Conservation (phyloP, 1,140 invertebrate species). For the Ceratina australensis region DNA sequence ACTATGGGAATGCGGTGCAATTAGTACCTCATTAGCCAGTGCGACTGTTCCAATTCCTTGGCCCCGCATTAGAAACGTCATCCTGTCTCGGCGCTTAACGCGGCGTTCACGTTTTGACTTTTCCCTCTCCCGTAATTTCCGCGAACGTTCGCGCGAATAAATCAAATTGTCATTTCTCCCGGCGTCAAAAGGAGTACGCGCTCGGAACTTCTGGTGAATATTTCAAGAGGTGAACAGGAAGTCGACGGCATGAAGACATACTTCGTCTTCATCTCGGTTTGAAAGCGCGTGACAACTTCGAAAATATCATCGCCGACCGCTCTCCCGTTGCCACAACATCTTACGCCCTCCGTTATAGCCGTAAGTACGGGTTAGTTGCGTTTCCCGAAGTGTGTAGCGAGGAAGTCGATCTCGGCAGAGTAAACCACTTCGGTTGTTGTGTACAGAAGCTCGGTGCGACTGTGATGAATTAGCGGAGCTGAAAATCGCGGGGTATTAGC, state of each 20-base stretch:
- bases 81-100: conserved; percentile 61
- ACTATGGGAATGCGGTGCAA: conserved; percentile 58
- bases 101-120: conserved; percentile 53
- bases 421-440: conserved; percentile 56
- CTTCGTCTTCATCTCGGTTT: background rate
- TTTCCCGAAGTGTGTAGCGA: conserved; percentile 24
- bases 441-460: conserved; percentile 40
- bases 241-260: background rate
- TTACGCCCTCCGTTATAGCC: too few relatives aligned
- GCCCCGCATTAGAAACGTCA: conserved; percentile 71
- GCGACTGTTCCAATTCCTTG: conserved; percentile 63
- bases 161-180: background rate
- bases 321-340: background rate
- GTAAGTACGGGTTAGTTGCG: background rate
- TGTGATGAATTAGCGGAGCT: conserved; percentile 43
- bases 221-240: background rate
- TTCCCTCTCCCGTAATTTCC: conserved; percentile 35
- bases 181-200: too few relatives aligned
- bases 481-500: conserved; percentile 33
- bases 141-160: conserved; percentile 9
- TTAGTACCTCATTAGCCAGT: conserved; percentile 63
- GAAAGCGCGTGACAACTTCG: background rate
- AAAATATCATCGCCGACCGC: conserved; percentile 20
- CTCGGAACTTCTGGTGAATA: background rate
- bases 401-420: conserved; percentile 49